A percentile compares a stretch with the other conserved stretches of the same genome.
phyloP scores from a whole-genome alignment of 2,888 invertebrate species.

The Drosophila meridiana region DNA sequence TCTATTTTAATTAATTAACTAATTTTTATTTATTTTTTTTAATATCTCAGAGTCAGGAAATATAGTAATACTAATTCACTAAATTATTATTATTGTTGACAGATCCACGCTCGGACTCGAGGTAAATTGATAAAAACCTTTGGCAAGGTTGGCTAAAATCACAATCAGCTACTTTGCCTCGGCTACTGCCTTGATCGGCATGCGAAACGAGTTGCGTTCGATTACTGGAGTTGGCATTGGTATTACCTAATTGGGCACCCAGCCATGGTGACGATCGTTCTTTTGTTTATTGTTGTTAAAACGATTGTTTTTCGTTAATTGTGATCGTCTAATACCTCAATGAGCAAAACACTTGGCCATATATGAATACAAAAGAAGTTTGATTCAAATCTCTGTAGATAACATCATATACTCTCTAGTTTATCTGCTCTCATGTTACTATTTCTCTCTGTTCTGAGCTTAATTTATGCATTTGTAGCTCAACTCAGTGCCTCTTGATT shows the following conservation, averaged over 20 bases:
- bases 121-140: neutral
- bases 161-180: neutral
- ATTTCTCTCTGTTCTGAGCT: neutral
- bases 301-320: constrained; percentile 6
- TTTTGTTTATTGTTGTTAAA: constrained; percentile 43
- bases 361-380: neutral
- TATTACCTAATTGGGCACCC: constrained; percentile 29
- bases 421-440: neutral
- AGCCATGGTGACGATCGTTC: constrained; percentile 33
- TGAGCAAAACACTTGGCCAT: constrained; percentile 27
- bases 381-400: too few relatives aligned
- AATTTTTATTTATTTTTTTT: too few relatives aligned
- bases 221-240: constrained; percentile 31
- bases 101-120: neutral
- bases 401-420: neutral
- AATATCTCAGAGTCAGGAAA: neutral
- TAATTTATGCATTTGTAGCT: neutral
- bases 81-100: constrained; percentile 3
- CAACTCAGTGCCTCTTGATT: neutral
- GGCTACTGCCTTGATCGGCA: constrained; percentile 22
- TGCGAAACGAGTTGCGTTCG: constrained; percentile 15
- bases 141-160: constrained; percentile 6
- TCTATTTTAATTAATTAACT: too few relatives aligned
- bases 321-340: constrained; percentile 19
- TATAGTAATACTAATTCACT: neutral